A percentile compares a stretch with the other conserved stretches of the same genome.
Conservation (phyloP, 1,140 invertebrate genomes). For the Aleiodes sp. region DNA sequence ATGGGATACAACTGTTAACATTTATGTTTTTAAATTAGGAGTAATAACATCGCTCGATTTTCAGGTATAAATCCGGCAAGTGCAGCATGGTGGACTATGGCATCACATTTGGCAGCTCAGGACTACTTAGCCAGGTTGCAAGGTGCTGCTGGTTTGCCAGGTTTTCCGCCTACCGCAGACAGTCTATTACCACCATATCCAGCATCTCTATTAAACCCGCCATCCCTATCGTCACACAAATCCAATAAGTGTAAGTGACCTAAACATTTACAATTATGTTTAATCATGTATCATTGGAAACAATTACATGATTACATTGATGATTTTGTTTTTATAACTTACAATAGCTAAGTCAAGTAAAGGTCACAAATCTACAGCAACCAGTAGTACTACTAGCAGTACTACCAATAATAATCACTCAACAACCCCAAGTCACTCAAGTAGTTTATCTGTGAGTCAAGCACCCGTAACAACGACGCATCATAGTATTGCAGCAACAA, state of each 20-base stretch:
- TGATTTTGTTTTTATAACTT: background rate
- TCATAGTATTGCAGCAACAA: constrained; percentile 57
- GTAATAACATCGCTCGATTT: background rate
- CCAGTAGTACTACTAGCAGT: constrained; percentile 39
- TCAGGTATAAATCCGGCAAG: constrained; percentile 68
- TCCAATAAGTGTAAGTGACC: constrained; percentile 62
- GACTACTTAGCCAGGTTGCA: constrained; percentile 84
- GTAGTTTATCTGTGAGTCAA: constrained; percentile 44
- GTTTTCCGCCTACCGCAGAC: constrained; percentile 69
- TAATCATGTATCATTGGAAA: background rate
- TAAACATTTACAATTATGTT: background rate
- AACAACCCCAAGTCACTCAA: constrained; percentile 48
- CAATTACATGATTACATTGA: background rate
- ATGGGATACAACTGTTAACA: no score
- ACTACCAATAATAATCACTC: constrained; percentile 40
- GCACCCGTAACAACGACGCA: constrained; percentile 56
- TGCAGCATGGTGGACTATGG: constrained; percentile 89
- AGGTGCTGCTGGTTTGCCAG: constrained; percentile 75
- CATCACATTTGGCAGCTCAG: constrained; percentile 83
- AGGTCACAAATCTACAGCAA: constrained; percentile 60
- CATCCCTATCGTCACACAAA: constrained; percentile 59
- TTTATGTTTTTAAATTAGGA: background rate
- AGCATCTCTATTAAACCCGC: constrained; percentile 62
- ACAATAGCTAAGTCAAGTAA: constrained; percentile 63
- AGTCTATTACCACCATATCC: constrained; percentile 65